Percentiles rank a stretch among this genome's conserved stretches.
These are phyloP conservation scores for Mormyrops attenuatus DNA, from an alignment of 2,797 vertebrate species.

Conservation along the genomic window DNA sequence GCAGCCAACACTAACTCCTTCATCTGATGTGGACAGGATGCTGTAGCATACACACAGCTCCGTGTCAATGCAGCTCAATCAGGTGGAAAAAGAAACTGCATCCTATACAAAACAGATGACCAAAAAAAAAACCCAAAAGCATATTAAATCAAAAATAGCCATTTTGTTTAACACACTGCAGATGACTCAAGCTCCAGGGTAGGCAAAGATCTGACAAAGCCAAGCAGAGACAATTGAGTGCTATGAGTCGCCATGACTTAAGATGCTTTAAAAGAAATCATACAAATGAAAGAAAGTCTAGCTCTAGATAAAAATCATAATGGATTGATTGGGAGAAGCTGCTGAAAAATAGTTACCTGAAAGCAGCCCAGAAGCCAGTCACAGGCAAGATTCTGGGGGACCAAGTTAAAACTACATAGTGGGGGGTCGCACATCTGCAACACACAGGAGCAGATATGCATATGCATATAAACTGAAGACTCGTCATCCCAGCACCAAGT, in stretches of 20 bases:
- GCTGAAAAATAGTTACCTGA: slow-evolving; percentile 61
- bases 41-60: not conserved
- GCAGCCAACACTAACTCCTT: not conserved
- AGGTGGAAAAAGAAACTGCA: not conserved
- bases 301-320: slow-evolving; percentile 13
- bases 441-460: slow-evolving; percentile 52
- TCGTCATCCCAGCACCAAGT: not conserved
- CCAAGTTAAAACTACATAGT: slow-evolving; percentile 68
- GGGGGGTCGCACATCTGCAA: slow-evolving; percentile 68
- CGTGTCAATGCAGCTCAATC: not conserved
- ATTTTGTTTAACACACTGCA: not conserved
- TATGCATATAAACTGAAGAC: slow-evolving; percentile 13
- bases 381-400: slow-evolving; percentile 61
- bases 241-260: slow-evolving; percentile 13
- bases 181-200: not conserved
- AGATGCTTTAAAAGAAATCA: slow-evolving; percentile 15
- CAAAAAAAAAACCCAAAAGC: not conserved
- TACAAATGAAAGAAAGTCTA: slow-evolving; percentile 6
- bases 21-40: not conserved
- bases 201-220: slow-evolving; percentile 1
- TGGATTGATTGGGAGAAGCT: slow-evolving; percentile 49
- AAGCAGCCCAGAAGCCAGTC: slow-evolving; percentile 74
- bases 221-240: not conserved
- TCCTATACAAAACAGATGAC: not conserved
- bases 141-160: not conserved